Evolutionary conservation across 2,113 vertebrate genomes (phyloP), one percentile per base, ranked within the genome.

Genomic region (Lepus americanus): DNA sequence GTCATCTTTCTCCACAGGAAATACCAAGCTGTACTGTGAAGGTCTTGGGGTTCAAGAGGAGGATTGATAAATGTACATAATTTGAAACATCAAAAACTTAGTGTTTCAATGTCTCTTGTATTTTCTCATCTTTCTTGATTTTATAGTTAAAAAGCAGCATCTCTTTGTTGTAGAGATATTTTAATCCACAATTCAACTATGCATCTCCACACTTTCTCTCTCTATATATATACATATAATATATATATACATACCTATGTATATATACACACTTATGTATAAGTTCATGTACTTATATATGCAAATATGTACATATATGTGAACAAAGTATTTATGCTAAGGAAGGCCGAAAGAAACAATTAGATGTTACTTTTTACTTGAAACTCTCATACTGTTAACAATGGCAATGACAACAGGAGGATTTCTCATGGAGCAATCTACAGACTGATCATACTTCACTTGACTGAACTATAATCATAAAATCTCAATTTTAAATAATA

Each of bases 401-500:
- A 1, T 27, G 13, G 67, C 10, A 36, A 61, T 61, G 23, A 3
- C 36, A 92, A 49, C 23, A 85, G 14, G 9, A 79, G 11, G 70
- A 49, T 27, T 87, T 95, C 63, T 94, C 33, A 89, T 81, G 19
- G 9, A 78, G 9, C 16, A 95, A 13, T 8, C 33, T 64, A 79
- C 25, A 94, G 91, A 33, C 17, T 23, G 63, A 94, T 93, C 61
- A 87, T 86, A 80, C 92, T 86, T 92, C 89, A 94, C 66, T 61
- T 33, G 36, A 82, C 51, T 80, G 31, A 94, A 64, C n/a, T 51
- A 94, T 39, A 94, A 82, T 94, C 92, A 94, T 85, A 94, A 94
- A 85, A 82, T 76, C 67, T 90, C 74, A 76, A 87, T 90, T 97
- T 94, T 95, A 94, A 96, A 96, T 93, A 92, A 95, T 96, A 96